Conservation (phyloP, 2,888 invertebrate genomes). For the Fissipunctia ypsillon region DNA sequence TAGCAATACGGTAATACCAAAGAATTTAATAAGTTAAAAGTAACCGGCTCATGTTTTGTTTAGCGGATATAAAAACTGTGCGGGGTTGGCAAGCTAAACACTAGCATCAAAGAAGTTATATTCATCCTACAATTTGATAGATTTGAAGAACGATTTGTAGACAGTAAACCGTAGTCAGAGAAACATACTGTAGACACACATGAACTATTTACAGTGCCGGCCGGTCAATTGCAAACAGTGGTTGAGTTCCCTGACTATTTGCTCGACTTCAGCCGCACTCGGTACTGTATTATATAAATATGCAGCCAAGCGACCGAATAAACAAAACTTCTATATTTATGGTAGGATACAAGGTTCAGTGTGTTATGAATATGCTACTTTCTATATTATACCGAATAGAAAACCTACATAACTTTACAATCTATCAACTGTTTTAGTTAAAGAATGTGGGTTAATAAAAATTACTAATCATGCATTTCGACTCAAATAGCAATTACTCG, state of each 20-base stretch:
- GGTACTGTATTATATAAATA: constrained; percentile 71
- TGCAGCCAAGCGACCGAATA: constrained; percentile 63
- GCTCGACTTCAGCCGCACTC: constrained; percentile 57
- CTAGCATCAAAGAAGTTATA: background rate
- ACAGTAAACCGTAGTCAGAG: constrained; percentile 21
- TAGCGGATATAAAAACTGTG: background rate
- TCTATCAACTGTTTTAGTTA: background rate
- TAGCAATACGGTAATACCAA: background rate
- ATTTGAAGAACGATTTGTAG: constrained; percentile 18
- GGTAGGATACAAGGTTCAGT: constrained; percentile 8
- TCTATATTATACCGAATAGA: background rate
- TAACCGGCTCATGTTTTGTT: background rate
- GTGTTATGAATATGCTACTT: background rate
- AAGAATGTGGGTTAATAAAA: background rate
- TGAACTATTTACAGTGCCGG: constrained; percentile 60
- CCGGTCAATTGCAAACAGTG: constrained; percentile 62
- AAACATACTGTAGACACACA: constrained; percentile 29
- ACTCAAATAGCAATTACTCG: no score
- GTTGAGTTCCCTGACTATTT: constrained; percentile 65
- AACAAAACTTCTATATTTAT: constrained; percentile 56
- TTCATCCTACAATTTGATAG: background rate
- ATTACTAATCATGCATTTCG: no score
- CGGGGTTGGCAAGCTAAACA: background rate
- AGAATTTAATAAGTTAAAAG: background rate
- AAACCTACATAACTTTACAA: background rate